Evolutionary conservation across 2,797 vertebrate genomes (phyloP).

Genomic region (Trachurus trachurus): DNA sequence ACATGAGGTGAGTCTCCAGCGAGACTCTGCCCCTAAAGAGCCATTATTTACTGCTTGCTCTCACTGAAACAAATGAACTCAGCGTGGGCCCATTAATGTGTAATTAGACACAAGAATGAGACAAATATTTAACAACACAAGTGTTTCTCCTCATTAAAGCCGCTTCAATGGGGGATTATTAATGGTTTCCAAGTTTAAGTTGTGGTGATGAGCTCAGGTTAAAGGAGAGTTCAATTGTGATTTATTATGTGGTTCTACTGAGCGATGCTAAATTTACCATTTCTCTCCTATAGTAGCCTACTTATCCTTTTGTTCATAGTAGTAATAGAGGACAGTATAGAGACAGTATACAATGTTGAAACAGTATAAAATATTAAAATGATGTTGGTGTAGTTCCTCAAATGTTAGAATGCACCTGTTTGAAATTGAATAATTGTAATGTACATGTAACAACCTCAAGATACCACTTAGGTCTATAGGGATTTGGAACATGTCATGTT

Average conservation of each 20-base stretch:
- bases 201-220: slow-evolving; percentile 36
- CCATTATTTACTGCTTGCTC: slow-evolving; percentile 73
- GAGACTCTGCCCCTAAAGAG: slow-evolving; percentile 63
- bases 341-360: too few species aligned
- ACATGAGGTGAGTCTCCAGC: slow-evolving; percentile 54
- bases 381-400: too few species aligned
- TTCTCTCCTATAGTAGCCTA: too few species aligned
- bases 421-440: too few species aligned
- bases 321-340: too few species aligned
- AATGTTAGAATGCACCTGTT: too few species aligned
- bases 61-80: slow-evolving; percentile 74
- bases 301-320: too few species aligned
- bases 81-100: slow-evolving; percentile 76
- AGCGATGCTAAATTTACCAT: background rate
- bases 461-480: too few species aligned
- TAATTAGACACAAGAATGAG: slow-evolving; percentile 77
- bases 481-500: too few species aligned
- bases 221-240: slow-evolving; percentile 35
- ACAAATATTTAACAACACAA: slow-evolving; percentile 77
- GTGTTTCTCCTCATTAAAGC: slow-evolving; percentile 67
- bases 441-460: too few species aligned
- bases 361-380: too few species aligned
- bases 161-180: slow-evolving; percentile 46
- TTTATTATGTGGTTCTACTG: background rate
- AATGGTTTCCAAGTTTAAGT: slow-evolving; percentile 46